Evolutionary conservation across 2,113 vertebrate species (phyloP).

Genomic region (Gavia stellata): DNA sequence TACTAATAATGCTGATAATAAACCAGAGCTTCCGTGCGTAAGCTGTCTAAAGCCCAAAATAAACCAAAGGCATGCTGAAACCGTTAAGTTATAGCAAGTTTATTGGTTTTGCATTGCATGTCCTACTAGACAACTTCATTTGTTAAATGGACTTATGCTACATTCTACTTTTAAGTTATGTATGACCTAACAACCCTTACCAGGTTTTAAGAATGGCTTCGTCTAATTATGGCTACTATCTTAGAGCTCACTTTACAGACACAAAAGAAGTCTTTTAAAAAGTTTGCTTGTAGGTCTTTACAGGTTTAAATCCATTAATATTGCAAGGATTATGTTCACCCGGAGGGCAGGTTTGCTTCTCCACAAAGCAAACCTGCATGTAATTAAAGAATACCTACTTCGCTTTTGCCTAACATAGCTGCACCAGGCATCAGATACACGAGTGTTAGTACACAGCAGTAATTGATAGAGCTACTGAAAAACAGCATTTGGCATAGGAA

Average conservation of each 20-base stretch:
- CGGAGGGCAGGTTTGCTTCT: not conserved
- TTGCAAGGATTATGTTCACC: constrained; percentile 1
- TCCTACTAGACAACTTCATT: not conserved
- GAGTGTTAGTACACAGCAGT: not conserved
- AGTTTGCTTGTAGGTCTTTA: not conserved
- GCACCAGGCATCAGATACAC: not conserved
- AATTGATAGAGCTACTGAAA: not conserved
- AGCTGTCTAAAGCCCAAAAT: not conserved
- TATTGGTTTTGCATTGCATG: not conserved
- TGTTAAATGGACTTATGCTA: not conserved
- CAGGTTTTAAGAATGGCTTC: not conserved
- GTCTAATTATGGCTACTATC: not conserved
- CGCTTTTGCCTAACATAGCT: not conserved
- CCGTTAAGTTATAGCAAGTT: not conserved
- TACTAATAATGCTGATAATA: not conserved
- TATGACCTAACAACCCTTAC: not conserved
- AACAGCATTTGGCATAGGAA: not conserved
- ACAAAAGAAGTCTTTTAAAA: not conserved
- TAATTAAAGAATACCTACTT: not conserved
- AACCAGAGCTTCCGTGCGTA: not conserved
- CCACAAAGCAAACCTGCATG: not conserved
- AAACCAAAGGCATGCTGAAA: not conserved
- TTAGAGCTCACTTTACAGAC: not conserved
- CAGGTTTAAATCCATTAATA: constrained; percentile 6
- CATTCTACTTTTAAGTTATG: not conserved